These are phyloP conservation scores for Candoia aspera DNA, from an alignment of 2,113 vertebrate genomes.

Conservation along the genomic window DNA sequence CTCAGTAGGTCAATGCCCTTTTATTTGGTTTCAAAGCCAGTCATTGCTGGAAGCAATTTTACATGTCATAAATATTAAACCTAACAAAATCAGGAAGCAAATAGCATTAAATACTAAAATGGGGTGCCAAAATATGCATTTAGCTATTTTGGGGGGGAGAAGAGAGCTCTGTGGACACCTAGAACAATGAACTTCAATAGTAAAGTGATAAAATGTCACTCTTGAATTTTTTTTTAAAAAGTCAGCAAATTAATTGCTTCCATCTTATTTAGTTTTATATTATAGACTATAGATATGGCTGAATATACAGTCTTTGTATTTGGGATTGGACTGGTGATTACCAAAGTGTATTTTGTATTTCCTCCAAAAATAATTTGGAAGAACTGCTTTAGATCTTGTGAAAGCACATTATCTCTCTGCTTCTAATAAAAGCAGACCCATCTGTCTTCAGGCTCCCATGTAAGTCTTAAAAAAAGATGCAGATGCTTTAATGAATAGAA, in stretches of 20 bases:
- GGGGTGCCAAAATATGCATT: fast-evolving
- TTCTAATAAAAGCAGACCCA: not conserved
- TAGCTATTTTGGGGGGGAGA: not conserved
- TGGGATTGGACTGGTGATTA: not conserved
- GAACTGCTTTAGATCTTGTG: not conserved
- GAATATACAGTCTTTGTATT: not conserved
- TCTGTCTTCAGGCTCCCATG: not conserved
- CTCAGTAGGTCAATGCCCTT: not conserved
- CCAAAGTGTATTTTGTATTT: not conserved
- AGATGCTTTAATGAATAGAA: not conserved
- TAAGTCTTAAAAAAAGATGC: not conserved
- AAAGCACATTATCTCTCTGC: not conserved
- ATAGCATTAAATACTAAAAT: not conserved
- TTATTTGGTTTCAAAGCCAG: not conserved
- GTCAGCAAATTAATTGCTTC: not conserved
- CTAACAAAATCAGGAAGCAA: conserved; percentile 52
- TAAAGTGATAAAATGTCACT: not conserved
- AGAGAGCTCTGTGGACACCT: not conserved
- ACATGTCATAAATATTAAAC: conserved; percentile 31
- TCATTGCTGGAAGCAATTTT: conserved; percentile 16
- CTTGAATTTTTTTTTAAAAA: not conserved
- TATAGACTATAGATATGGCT: not conserved
- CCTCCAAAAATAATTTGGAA: not conserved
- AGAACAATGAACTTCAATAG: fast-evolving
- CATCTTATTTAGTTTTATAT: not conserved